A percentile compares a stretch with the other conserved stretches of the same genome.
phyloP scores from a whole-genome alignment of 1,140 invertebrate species.

The Apocrypta bakeri region DNA sequence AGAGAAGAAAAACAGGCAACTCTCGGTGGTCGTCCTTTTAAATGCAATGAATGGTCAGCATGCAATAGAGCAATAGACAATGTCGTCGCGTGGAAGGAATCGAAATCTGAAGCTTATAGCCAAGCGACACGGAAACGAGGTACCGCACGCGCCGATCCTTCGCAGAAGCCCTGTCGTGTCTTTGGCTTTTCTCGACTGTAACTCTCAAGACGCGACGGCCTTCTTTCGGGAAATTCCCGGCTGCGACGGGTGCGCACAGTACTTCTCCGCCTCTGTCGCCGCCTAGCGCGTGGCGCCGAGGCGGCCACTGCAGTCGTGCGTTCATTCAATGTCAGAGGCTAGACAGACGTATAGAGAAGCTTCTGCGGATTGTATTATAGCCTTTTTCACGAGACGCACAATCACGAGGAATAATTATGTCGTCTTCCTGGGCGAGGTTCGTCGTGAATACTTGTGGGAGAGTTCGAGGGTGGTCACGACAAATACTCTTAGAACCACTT shows the following conservation, averaged over 20 bases:
- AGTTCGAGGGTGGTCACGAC: too few species aligned
- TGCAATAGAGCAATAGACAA: slow-evolving; percentile 4
- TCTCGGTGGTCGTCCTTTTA: slow-evolving; percentile 36
- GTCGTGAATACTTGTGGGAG: too few species aligned
- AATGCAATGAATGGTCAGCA: slow-evolving; percentile 21
- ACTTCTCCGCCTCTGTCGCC: background rate
- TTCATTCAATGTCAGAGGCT: background rate
- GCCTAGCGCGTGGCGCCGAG: slow-evolving; percentile 35
- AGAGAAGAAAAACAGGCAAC: background rate
- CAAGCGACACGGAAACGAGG: background rate
- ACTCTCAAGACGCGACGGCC: background rate
- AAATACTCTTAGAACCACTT: too few species aligned
- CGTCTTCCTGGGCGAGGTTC: too few species aligned
- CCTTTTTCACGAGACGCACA: background rate
- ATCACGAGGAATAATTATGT: background rate
- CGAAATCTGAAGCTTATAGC: slow-evolving; percentile 25
- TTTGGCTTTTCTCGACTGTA: slow-evolving; percentile 40
- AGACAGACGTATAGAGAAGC: background rate
- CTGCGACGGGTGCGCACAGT: background rate
- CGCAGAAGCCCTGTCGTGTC: slow-evolving; percentile 20
- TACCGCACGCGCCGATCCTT: background rate
- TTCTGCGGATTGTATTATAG: background rate
- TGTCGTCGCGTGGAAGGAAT: slow-evolving; percentile 44
- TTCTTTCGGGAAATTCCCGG: slow-evolving; percentile 19
- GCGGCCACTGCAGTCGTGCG: too few species aligned